phyloP scores from a whole-genome alignment of 2,888 invertebrate species.

The Slavum lentiscoides region DNA sequence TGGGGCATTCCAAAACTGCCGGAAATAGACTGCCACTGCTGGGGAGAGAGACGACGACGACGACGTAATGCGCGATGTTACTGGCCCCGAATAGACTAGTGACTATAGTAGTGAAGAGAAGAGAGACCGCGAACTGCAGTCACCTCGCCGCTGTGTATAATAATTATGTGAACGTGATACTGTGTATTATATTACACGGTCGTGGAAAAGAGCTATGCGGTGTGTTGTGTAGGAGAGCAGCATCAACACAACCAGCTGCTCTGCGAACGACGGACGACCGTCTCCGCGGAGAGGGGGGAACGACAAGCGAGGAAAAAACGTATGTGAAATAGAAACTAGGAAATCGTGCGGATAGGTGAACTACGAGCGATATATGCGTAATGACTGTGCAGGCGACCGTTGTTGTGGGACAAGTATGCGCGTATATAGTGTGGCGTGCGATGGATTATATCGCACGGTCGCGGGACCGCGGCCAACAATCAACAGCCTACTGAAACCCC shows the following conservation, averaged over 20 bases:
- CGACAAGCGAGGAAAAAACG: not conserved
- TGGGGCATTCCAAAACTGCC: not conserved
- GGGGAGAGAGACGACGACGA: too few species aligned
- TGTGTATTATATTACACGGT: too few species aligned
- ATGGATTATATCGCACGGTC: slow-evolving; percentile 29
- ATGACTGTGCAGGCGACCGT: not conserved
- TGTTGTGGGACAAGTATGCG: slow-evolving; percentile 10
- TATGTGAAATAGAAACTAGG: slow-evolving; percentile 2
- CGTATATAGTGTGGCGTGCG: not conserved
- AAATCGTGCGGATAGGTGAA: not conserved
- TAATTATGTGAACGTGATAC: too few species aligned
- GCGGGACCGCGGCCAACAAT: slow-evolving; percentile 54
- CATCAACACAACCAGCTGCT: too few species aligned
- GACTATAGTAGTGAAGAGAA: too few species aligned
- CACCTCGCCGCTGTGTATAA: too few species aligned
- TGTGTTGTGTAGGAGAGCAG: not conserved
- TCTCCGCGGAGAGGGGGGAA: not conserved
- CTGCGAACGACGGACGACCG: not conserved
- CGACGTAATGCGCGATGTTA: too few species aligned
- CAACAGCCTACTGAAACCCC: slow-evolving; percentile 51
- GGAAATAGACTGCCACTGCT: not conserved
- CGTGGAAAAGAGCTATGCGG: too few species aligned
- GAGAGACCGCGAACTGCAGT: too few species aligned
- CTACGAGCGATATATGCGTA: not conserved
- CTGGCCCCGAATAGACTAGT: too few species aligned